phyloP scores from a whole-genome alignment of 2,797 vertebrate genomes.

The Steatocranus sp. region DNA sequence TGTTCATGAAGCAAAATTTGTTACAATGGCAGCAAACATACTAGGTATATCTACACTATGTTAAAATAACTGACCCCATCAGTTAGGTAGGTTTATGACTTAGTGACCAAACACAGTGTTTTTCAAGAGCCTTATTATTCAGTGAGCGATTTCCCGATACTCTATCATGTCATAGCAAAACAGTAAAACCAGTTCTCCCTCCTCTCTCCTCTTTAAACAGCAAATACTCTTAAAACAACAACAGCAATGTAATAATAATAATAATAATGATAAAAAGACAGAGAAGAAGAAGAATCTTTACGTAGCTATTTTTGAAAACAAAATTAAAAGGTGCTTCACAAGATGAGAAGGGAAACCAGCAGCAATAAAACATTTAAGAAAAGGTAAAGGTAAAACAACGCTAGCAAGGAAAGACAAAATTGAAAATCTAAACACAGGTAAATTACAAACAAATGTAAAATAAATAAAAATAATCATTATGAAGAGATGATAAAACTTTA shows the following conservation, averaged over 20 bases:
- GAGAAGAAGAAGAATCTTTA: background rate
- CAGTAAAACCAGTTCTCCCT: background rate
- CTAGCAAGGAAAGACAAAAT: background rate
- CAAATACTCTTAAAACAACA: background rate
- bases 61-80: background rate
- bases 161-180: background rate
- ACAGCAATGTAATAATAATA: background rate
- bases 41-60: accelerated
- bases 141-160: accelerated
- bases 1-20: background rate
- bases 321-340: background rate
- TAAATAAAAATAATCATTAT: background rate
- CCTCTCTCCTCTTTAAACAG: background rate
- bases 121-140: background rate
- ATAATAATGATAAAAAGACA: background rate
- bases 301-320: accelerated
- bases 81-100: background rate
- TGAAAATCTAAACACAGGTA: background rate
- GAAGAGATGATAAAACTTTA: background rate
- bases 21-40: background rate
- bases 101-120: background rate
- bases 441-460: background rate
- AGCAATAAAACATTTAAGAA: background rate
- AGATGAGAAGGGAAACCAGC: background rate
- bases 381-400: background rate